Conservation (phyloP, 92 coral and sea anemone species). For the Pocillopora grandis region DNA sequence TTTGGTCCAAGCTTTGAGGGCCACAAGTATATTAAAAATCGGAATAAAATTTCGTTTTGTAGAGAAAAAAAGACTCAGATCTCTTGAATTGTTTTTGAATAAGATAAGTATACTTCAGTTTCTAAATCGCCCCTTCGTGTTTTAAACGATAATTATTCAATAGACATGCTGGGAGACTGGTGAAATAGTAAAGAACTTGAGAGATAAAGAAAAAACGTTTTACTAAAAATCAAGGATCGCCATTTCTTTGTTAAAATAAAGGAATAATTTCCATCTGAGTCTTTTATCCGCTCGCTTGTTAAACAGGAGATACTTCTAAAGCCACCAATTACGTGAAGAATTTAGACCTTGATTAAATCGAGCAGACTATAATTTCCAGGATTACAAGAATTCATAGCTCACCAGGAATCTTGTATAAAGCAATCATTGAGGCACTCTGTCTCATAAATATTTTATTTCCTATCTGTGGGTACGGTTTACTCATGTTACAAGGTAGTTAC, state of each 20-base stretch:
- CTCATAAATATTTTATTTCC: constrained; percentile 44
- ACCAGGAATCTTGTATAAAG: constrained; percentile 18
- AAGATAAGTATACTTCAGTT: constrained; percentile 2
- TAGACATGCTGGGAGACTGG: constrained; percentile 17
- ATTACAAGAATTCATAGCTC: constrained; percentile 21
- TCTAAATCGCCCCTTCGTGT: not conserved
- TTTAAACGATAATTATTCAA: not conserved
- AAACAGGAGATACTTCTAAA: constrained; percentile 7
- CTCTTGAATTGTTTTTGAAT: constrained; percentile 3
- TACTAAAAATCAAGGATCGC: not conserved
- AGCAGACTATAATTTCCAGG: constrained; percentile 23
- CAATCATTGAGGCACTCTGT: constrained; percentile 5
- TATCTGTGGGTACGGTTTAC: constrained; percentile 13
- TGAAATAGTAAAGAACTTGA: not conserved
- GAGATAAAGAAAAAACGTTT: not conserved
- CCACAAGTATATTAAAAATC: not conserved
- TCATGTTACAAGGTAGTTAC: not conserved
- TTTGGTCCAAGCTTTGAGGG: not conserved
- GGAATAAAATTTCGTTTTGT: not conserved
- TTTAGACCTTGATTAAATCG: constrained; percentile 35
- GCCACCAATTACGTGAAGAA: constrained; percentile 13
- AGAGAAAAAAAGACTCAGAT: not conserved
- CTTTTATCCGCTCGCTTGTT: not conserved
- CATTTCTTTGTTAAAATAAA: not conserved
- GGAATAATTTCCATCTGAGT: no score